These are phyloP conservation scores for Puntigrus tetrazona DNA, from an alignment of 2,113 vertebrate genomes.

Conservation along the genomic window DNA sequence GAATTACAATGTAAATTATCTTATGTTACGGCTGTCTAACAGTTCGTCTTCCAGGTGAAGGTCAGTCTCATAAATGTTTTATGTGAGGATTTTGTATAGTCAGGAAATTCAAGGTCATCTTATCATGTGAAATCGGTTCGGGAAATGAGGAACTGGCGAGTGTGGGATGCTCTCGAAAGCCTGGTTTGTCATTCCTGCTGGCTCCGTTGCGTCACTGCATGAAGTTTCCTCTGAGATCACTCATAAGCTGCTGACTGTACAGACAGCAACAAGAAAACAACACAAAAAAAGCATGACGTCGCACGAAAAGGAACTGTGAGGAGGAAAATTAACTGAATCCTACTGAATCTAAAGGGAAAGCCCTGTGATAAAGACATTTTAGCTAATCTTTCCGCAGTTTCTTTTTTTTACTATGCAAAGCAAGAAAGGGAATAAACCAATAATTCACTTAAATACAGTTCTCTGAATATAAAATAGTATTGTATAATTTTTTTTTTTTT, in stretches of 20 bases:
- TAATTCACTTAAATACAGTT: too few relatives aligned
- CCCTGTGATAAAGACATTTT: background rate
- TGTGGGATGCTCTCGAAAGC: slow-evolving; percentile 6
- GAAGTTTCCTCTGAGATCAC: slow-evolving; percentile 22
- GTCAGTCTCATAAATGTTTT: background rate
- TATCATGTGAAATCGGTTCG: background rate
- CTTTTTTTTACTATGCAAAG: too few relatives aligned
- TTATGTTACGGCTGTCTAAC: background rate
- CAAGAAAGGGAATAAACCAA: background rate
- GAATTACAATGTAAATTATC: background rate
- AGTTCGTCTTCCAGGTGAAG: background rate
- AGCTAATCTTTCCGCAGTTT: background rate
- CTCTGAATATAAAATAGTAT: too few relatives aligned
- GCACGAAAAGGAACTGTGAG: background rate
- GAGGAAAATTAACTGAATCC: background rate
- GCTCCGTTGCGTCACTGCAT: slow-evolving; percentile 1
- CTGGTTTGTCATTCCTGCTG: background rate
- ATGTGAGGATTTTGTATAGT: background rate
- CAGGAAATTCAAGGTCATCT: background rate
- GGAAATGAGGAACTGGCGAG: slow-evolving; percentile 13
- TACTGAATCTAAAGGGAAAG: background rate
- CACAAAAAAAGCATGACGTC: slow-evolving; percentile 12
- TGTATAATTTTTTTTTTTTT: too few relatives aligned
- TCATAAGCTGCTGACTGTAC: slow-evolving; percentile 5
- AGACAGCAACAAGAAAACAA: slow-evolving; percentile 3